Evolutionary conservation across 2,797 vertebrate genomes (phyloP), one percentile per base, ranked within the genome.

Genomic region (Anguilla marmorata): DNA sequence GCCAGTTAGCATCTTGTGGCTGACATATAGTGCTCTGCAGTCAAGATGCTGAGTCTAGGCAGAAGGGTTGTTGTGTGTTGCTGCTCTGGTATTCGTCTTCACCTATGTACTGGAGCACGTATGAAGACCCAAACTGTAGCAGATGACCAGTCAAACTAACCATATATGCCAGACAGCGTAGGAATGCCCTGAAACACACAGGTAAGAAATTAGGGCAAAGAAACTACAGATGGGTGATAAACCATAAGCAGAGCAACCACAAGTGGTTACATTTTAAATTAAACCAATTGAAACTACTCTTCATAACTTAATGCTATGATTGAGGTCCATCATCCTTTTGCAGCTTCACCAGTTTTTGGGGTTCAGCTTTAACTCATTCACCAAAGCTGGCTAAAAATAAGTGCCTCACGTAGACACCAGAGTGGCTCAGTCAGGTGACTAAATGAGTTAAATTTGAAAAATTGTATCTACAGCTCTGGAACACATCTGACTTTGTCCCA

Each of bases 61-160:
- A 8, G 9, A 72, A 30, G n/a, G 9, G 33, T 76, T 41, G 12
- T 21, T 6, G 11, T 5, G 14, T 16, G 33, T 76, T 37, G 74
- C 37, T n/a, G 69, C 27, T 27, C 27, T 30, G 69, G 69, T 72
- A 72, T 27, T 41, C 33, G 0, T 80, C 86, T 27, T 87, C 79
- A 14, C 30, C 24, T 4, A 87, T 27, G 45, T 69, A 84, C n/a
- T 54, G 86, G 41, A 87, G 2, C 58, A 87, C 58, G 30, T 45
- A 84, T 8, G 86, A 87, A 0, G 86, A 87, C 41, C 86, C 27
- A n/a, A 9, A 69, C n/a, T 84, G 60, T 9, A 87, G 86, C n/a
- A 87, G 58, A 21, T 69, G 60, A 5, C 80, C 58, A 16, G 30
- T 45, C 24, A 60, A 60, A 52, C 4, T 19, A 0, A 41, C 79